Evolutionary conservation across 2,888 invertebrate species (phyloP), one percentile per base, ranked within the genome.

Genomic region (Sipha maydis): DNA sequence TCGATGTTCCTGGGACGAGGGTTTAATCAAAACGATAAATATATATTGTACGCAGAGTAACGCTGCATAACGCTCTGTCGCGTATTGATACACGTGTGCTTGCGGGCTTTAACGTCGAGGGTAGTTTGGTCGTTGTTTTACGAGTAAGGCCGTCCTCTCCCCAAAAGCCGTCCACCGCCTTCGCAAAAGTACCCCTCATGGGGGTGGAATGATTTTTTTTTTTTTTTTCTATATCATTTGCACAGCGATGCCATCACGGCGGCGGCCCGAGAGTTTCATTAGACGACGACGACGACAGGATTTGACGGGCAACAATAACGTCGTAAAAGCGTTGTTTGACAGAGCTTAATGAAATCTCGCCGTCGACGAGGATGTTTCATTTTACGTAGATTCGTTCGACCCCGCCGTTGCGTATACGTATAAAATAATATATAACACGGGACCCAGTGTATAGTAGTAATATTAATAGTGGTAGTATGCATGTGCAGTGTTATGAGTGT

Each of bases 241-340:
- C 48, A 14, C 48, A 48, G 48, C 14, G 25, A 25, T 61, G 61
- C 25, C 21, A 61, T 61, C 28, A 25, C 28, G 71, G 31, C 48
- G 71, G 28, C 14, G 83, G 31, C 17, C 41, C 67, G 31, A 67
- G 41, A 77, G 85, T 79, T 86, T 86, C 86, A 80, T 86, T 86
- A 86, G 71, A 73, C 54, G 80, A 84, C 76, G 75, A 11, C 61
- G 19, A 31, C 77, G 48, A 78, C 77, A 69, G 78, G 56, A 73
- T 80, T 86, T 80, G 80, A 86, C 73, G 86, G 79, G 38, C 79
- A 61, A 80, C 73, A 69, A 85, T 71, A 54, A 79, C 79, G 80
- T 86, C 86, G 79, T 86, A 86, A 86, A 85, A 86, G 41, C 17
- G 84, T 80, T 80, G 86, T 86, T 79, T 86, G 79, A 54, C 34